These are phyloP conservation scores for Zeugodacus cucurbitae DNA, from an alignment of 1,140 invertebrate genomes.

Conservation along the genomic window DNA sequence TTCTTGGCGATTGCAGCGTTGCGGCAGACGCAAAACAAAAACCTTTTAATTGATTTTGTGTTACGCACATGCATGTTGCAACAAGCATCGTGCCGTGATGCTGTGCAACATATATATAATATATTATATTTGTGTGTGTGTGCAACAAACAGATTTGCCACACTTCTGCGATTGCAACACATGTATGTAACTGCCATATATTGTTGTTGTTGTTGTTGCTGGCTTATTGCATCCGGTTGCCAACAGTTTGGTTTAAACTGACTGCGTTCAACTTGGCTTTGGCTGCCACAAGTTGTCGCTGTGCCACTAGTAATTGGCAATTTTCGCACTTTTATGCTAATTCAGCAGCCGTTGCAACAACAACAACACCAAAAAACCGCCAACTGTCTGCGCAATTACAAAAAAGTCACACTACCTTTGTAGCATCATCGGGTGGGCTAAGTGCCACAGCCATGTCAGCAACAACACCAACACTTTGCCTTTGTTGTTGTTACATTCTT, in stretches of 20 bases:
- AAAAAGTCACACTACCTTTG: background rate
- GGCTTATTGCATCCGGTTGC: constrained; percentile 7
- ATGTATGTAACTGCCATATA: background rate
- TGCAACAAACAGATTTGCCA: constrained; percentile 33
- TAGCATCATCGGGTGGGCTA: background rate
- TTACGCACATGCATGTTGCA: constrained; percentile 27
- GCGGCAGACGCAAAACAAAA: background rate
- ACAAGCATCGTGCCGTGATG: background rate
- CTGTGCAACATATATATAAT: background rate
- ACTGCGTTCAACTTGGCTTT: background rate
- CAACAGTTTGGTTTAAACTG: background rate
- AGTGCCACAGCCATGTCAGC: background rate
- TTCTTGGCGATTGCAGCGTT: background rate
- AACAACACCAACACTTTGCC: background rate
- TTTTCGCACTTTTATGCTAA: constrained; percentile 35
- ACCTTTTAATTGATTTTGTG: constrained; percentile 39
- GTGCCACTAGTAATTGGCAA: constrained; percentile 28
- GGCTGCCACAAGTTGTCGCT: background rate
- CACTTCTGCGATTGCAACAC: background rate
- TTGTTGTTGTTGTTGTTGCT: background rate
- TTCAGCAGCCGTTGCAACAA: background rate
- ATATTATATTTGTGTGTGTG: background rate
- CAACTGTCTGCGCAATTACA: background rate
- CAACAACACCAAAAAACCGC: background rate
- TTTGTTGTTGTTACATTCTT: background rate